A percentile compares a stretch with the other conserved stretches of the same genome.
These are phyloP conservation scores for Andrena bicolor DNA, from an alignment of 2,888 invertebrate genomes.

Conservation along the genomic window DNA sequence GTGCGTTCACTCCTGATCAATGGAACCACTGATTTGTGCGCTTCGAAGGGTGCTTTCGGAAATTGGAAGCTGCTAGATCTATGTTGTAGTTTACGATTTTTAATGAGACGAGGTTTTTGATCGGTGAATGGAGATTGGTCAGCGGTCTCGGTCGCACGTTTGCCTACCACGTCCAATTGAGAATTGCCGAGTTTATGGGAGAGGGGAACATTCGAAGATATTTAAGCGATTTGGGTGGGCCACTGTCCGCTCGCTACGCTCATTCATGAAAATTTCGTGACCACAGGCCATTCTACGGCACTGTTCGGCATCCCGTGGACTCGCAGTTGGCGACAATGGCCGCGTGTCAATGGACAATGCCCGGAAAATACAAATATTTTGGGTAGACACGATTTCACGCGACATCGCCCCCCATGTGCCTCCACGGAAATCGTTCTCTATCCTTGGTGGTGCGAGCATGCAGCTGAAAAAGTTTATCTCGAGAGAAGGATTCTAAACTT, in stretches of 20 bases:
- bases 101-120: too few species aligned
- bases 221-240: slow-evolving; percentile 80
- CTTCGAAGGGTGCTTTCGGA: too few species aligned
- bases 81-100: too few species aligned
- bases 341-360: slow-evolving; percentile 65
- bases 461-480: slow-evolving; percentile 61
- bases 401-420: slow-evolving; percentile 62
- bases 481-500: not conserved
- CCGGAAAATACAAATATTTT: slow-evolving; percentile 80
- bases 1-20: too few species aligned
- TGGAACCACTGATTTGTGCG: too few species aligned
- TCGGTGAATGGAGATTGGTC: not conserved
- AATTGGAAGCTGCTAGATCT: too few species aligned
- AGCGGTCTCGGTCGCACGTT: not conserved
- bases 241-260: slow-evolving; percentile 54
- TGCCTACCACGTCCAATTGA: not conserved
- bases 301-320: slow-evolving; percentile 47
- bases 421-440: slow-evolving; percentile 30
- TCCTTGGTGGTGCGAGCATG: not conserved
- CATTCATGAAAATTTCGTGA: slow-evolving; percentile 73
- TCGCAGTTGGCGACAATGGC: slow-evolving; percentile 58
- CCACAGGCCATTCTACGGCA: slow-evolving; percentile 72
- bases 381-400: slow-evolving; percentile 78
- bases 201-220: slow-evolving; percentile 69
- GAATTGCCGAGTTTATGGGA: not conserved